A percentile compares a stretch with the other conserved stretches of the same genome.
Evolutionary conservation across 2,113 vertebrate genomes (phyloP).

Genomic region (Ploceus nigricollis): DNA sequence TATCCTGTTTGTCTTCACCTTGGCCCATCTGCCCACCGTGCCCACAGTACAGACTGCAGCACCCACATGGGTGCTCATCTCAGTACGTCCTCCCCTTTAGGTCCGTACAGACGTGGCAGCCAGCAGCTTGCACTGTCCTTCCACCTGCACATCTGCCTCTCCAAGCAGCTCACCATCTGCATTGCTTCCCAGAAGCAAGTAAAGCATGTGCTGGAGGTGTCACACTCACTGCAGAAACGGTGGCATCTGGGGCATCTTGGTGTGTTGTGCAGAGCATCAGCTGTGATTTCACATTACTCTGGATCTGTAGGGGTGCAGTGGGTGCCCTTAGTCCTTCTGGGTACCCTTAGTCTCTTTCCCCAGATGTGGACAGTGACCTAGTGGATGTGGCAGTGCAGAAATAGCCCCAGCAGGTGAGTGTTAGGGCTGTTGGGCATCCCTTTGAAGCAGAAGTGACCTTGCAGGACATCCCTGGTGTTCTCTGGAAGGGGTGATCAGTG

Average conservation of each 20-base stretch:
- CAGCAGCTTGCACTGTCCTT: neutral
- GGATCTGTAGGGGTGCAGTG: neutral
- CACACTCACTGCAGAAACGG: rapidly evolving
- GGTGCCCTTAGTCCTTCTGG: neutral
- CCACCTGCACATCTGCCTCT: neutral
- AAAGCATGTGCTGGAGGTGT: neutral
- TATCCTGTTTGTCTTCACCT: neutral
- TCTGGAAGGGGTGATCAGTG: neutral
- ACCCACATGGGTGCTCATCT: neutral
- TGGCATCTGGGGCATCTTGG: rapidly evolving
- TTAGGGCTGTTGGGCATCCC: neutral
- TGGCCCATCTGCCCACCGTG: neutral
- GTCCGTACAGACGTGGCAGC: neutral
- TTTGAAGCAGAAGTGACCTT: neutral
- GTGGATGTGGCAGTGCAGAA: neutral
- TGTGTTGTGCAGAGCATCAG: neutral
- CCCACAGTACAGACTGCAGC: neutral
- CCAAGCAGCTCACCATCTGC: neutral
- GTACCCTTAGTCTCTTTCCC: neutral
- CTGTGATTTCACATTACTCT: neutral
- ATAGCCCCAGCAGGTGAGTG: rapidly evolving
- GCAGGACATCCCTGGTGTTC: neutral
- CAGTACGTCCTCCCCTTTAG: neutral
- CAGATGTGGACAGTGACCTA: neutral
- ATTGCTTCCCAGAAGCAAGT: neutral